Conservation (phyloP, 2,797 vertebrate species). For the Myioborus miniatus region DNA sequence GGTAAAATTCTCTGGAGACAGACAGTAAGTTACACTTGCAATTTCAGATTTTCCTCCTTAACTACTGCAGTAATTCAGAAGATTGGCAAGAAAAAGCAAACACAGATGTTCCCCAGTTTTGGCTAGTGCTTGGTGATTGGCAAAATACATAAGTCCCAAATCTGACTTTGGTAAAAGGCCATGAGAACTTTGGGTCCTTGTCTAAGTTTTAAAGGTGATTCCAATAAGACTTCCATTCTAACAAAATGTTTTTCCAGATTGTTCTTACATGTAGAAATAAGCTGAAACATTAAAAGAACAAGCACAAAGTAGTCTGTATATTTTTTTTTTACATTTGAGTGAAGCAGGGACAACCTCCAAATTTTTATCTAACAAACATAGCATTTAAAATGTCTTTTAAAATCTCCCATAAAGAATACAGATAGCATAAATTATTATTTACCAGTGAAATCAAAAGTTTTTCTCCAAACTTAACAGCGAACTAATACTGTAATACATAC, state of each 20-base stretch:
- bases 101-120: neutral
- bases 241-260: neutral
- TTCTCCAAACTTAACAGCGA: neutral
- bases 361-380: neutral
- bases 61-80: neutral
- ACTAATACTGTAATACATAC: neutral
- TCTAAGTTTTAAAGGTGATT: neutral
- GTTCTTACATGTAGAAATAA: neutral
- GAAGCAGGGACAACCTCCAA: neutral
- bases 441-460: neutral
- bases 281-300: neutral
- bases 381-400: neutral
- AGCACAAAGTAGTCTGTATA: neutral
- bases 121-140: neutral
- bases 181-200: neutral
- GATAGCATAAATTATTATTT: neutral
- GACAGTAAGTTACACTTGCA: neutral
- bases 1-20: neutral
- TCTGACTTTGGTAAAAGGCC: neutral
- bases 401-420: neutral
- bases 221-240: neutral
- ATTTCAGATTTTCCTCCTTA: neutral
- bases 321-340: neutral
- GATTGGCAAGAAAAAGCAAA: neutral
- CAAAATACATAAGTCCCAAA: neutral